These are phyloP conservation scores for Drosophila nebulosa DNA, from an alignment of 1,140 invertebrate species.

Conservation along the genomic window DNA sequence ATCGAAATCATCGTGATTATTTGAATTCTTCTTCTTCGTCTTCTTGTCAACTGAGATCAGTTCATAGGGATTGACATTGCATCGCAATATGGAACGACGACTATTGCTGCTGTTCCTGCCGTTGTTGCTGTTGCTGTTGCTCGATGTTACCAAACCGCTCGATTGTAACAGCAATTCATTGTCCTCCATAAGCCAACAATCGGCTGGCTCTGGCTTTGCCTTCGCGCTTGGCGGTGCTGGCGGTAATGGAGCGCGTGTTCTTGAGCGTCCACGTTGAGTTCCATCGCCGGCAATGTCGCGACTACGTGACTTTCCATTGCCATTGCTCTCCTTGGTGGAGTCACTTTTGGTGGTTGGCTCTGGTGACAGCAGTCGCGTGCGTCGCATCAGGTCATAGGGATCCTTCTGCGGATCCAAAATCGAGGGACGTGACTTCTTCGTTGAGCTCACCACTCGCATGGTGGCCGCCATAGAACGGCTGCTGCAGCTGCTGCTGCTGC, in stretches of 20 bases:
- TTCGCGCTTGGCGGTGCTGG: neutral
- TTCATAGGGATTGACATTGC: constrained; percentile 92
- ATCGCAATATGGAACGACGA: constrained; percentile 89
- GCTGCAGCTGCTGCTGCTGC: constrained; percentile 65
- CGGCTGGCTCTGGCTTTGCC: constrained; percentile 76
- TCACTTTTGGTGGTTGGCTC: constrained; percentile 55
- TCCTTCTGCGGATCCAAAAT: constrained; percentile 85
- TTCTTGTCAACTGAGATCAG: constrained; percentile 83
- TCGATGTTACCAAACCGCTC: constrained; percentile 65
- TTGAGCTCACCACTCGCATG: constrained; percentile 83
- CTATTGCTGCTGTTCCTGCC: constrained; percentile 41
- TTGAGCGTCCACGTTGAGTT: constrained; percentile 50
- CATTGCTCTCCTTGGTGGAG: constrained; percentile 16
- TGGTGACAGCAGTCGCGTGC: constrained; percentile 86
- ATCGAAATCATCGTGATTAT: constrained; percentile 62
- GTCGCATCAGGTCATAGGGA: constrained; percentile 90
- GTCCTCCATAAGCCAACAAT: constrained; percentile 81
- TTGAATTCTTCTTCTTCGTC: constrained; percentile 29
- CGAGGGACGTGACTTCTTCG: constrained; percentile 83
- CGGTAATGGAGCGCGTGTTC: constrained; percentile 47
- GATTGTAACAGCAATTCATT: constrained; percentile 78
- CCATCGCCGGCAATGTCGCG: constrained; percentile 35
- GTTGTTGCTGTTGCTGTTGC: neutral
- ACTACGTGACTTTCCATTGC: constrained; percentile 42
- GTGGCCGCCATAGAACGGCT: constrained; percentile 82